Conservation (phyloP, 2,888 invertebrate species). For the Perizoma flavofasciatum region DNA sequence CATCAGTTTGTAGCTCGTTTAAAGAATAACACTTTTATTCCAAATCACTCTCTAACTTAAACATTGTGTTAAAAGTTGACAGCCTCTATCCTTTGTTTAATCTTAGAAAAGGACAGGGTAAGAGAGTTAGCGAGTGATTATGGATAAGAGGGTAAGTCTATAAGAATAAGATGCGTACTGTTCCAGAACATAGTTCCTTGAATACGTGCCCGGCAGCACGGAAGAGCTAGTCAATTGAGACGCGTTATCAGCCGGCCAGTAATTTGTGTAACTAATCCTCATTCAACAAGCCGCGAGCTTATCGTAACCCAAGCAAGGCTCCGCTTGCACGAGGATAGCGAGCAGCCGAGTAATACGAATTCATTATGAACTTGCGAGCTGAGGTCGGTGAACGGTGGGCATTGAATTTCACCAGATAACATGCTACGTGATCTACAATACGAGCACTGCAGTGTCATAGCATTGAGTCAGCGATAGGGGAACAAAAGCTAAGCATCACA, state of each 20-base stretch:
- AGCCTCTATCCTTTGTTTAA: too few species aligned
- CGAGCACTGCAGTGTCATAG: not conserved
- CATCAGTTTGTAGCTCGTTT: too few species aligned
- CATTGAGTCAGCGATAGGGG: too few species aligned
- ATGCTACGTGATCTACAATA: conserved; percentile 1
- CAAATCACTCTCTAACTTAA: too few species aligned
- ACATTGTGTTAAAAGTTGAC: too few species aligned
- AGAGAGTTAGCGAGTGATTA: too few species aligned
- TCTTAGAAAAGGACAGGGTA: too few species aligned
- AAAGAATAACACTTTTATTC: too few species aligned
- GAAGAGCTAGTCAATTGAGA: conserved; percentile 19
- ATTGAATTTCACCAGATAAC: conserved; percentile 22
- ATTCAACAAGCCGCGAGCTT: conserved; percentile 23
- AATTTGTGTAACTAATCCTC: conserved; percentile 30
- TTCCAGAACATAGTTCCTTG: not conserved
- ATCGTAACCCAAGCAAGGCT: conserved; percentile 20
- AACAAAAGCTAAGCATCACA: too few species aligned
- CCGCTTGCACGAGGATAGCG: conserved; percentile 8
- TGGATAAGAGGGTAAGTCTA: too few species aligned
- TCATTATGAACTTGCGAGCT: conserved; percentile 17
- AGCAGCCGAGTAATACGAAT: conserved; percentile 22
- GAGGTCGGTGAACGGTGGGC: conserved; percentile 7
- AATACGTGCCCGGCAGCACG: conserved; percentile 7
- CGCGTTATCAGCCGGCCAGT: conserved; percentile 28
- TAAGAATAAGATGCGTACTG: too few species aligned